These are phyloP conservation scores for Accipiter virgatus DNA, from an alignment of 2,113 vertebrate species.

Conservation along the genomic window DNA sequence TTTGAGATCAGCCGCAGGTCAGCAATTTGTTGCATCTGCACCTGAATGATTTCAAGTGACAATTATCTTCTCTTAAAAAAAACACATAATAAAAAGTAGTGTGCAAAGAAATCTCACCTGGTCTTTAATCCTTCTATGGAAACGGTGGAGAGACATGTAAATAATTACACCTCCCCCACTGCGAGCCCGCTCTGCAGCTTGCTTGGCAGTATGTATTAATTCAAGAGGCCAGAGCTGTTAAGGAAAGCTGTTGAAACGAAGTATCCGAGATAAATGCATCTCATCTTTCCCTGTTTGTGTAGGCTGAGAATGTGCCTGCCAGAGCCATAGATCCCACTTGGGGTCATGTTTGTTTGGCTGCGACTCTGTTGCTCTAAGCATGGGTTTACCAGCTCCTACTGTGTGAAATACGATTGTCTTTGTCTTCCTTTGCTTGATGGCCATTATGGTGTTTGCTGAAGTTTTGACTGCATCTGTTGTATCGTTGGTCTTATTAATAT, in stretches of 20 bases:
- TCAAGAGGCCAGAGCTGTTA: not conserved
- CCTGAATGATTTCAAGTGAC: not conserved
- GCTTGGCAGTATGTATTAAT: not conserved
- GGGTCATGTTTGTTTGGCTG: slow-evolving; percentile 27
- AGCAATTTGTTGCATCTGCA: not conserved
- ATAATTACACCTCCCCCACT: not conserved
- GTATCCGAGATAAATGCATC: not conserved
- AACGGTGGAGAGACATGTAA: not conserved
- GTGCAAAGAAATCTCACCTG: not conserved
- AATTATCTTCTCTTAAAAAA: not conserved
- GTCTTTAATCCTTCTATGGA: not conserved
- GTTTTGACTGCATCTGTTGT: not conserved
- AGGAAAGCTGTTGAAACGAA: not conserved
- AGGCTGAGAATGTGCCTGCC: not conserved
- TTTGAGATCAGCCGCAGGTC: not conserved
- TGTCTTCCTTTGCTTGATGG: not conserved
- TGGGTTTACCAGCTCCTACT: not conserved
- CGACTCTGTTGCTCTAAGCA: not conserved
- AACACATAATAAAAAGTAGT: not conserved
- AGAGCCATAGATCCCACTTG: not conserved
- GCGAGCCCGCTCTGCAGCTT: not conserved
- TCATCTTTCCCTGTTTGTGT: not conserved
- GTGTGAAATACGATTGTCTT: not conserved
- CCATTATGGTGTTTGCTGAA: not conserved
- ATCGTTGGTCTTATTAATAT: not conserved